Base-by-base conservation (phyloP, 2,797 vertebrate genomes). In the Microctenopoma steveboyesi region DNA sequence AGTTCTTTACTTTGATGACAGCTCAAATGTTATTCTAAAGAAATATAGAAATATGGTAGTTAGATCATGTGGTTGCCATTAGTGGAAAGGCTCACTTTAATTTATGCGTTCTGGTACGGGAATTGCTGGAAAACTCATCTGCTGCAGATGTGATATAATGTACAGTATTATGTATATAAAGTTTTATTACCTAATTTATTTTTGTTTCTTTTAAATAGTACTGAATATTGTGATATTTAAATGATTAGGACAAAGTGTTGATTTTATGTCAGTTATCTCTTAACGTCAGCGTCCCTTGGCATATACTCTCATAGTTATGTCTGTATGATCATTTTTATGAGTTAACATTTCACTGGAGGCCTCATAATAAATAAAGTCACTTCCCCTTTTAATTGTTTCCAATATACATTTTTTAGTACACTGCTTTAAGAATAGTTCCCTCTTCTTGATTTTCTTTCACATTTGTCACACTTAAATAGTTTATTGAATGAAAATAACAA, bases 1-100 rank as follows among this genome's bases (percentile, higher is more conserved):
- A 37, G 98, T 99, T 52, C 95, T 99, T 64, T 99, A 99, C 89
- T 99, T 99, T 90, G 98, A 99, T 76, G 98, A 99, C 91, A 99
- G 97, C 86, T 99, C 98, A 76, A 99, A 99, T 30, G 98, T 99
- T 74, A 99, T 99, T 91, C 93, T 99, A 88, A 99, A 99, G 92
- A 99, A 99, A 90, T 99, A 99, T 80, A 96, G 98, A 88, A 99
- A 99, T 85, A 99, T 99, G 98, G 98, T 99, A 10, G 98, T 99
- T 30, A 94, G 98, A 72, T 98, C 98, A 52, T 99, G 98, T 80
- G 98, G 98, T 66, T 99, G 98, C 90, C 98, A 99, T 92, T 99
- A 95, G 92, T 74, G 7, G 55, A 33, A 14, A 14, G 46, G 49
- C 42, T 57, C 39, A 66, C 55, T 71, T 82, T 83, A 85, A 90